phyloP scores from a whole-genome alignment of 64 coral and sea anemone genomes.

The Montipora efflorescens region DNA sequence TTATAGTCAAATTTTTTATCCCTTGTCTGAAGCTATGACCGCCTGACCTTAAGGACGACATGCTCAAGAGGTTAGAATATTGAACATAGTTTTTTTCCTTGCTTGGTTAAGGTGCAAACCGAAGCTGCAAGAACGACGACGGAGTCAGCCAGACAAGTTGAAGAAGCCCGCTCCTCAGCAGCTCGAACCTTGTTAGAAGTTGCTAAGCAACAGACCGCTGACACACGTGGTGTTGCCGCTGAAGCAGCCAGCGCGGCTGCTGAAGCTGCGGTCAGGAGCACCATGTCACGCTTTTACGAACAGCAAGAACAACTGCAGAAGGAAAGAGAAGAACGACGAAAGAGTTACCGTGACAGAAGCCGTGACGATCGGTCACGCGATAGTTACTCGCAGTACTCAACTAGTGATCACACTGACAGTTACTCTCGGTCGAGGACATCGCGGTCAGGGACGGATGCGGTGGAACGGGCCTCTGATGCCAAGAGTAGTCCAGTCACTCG shows the following conservation, averaged over 20 bases:
- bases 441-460: conserved; percentile 9
- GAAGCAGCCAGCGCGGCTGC: conserved; percentile 88
- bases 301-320: conserved; percentile 49
- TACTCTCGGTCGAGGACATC: conserved; percentile 57
- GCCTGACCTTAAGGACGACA: no score
- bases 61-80: background rate
- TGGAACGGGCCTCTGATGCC: conserved; percentile 5
- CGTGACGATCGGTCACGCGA: conserved; percentile 47
- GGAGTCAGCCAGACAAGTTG: conserved; percentile 67
- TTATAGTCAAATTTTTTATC: no score
- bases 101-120: conserved; percentile 49
- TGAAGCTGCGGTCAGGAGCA: conserved; percentile 76
- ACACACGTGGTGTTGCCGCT: conserved; percentile 50
- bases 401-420: conserved; percentile 36
- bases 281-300: conserved; percentile 72
- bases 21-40: no score
- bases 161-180: conserved; percentile 84
- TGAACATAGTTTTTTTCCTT: background rate
- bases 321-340: conserved; percentile 14
- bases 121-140: conserved; percentile 69
- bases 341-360: conserved; percentile 11
- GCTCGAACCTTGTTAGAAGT: conserved; percentile 74
- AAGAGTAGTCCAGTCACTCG: conserved; percentile 4
- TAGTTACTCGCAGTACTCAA: conserved; percentile 41
- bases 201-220: conserved; percentile 77